Evolutionary conservation across 2,797 vertebrate species (phyloP).

Genomic region (Molossus molossus): DNA sequence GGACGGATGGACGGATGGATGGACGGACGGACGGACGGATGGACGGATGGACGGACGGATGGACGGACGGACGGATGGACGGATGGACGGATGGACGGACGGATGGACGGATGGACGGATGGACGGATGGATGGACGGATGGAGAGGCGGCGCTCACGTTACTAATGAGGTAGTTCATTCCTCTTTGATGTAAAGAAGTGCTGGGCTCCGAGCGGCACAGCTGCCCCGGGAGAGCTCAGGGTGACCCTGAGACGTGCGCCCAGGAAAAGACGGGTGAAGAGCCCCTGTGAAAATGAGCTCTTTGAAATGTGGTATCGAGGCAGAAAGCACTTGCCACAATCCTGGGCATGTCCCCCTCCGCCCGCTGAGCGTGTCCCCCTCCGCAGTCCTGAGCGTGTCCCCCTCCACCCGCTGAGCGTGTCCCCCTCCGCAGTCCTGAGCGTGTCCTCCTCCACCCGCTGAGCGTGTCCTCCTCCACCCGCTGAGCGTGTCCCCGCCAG

Average conservation of each 20-base stretch:
- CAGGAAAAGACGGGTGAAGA: not conserved
- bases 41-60: no score
- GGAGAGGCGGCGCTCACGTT: constrained; percentile 73
- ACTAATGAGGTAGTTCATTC: constrained; percentile 78
- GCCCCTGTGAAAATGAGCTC: not conserved
- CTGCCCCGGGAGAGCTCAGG: not conserved
- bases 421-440: no score
- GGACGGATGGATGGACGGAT: constrained; percentile 75
- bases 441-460: no score
- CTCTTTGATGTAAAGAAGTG: constrained; percentile 62
- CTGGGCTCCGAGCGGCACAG: no score
- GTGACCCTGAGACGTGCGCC: not conserved
- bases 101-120: no score
- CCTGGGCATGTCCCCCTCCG: not conserved
- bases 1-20: constrained; percentile 31
- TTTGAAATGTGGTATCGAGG: not conserved
- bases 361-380: not conserved
- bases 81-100: no score
- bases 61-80: no score
- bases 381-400: no score
- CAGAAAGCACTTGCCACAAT: not conserved
- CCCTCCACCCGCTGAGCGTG: no score
- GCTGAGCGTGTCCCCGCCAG: no score
- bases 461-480: no score
- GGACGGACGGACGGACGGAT: constrained; percentile 49